These are phyloP conservation scores for Protophormia terraenovae DNA, from an alignment of 2,888 invertebrate species.

Conservation along the genomic window DNA sequence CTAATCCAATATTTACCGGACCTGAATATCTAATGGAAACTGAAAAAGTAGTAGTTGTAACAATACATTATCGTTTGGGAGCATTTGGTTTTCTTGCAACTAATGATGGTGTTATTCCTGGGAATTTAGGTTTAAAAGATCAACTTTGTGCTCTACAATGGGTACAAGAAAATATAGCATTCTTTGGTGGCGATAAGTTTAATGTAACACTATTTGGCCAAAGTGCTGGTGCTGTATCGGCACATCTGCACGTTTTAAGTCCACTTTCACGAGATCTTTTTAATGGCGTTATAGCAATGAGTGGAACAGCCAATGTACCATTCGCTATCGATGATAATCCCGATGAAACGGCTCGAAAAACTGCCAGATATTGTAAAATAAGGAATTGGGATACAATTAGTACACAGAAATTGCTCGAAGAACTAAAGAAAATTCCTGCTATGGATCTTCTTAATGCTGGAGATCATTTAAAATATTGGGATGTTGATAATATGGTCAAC, in stretches of 20 bases:
- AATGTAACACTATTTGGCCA: conserved; percentile 82
- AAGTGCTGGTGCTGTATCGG: conserved; percentile 82
- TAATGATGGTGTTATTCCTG: conserved; percentile 81
- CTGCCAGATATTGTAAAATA: conserved; percentile 79
- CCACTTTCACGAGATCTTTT: conserved; percentile 80
- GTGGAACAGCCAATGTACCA: conserved; percentile 81
- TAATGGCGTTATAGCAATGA: conserved; percentile 81
- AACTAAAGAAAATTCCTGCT: conserved; percentile 80
- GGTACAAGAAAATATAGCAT: conserved; percentile 81
- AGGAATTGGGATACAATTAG: conserved; percentile 70
- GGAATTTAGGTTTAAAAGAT: conserved; percentile 82
- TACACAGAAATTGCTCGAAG: conserved; percentile 78
- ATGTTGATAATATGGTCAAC: conserved; percentile 82
- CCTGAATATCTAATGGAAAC: conserved; percentile 83
- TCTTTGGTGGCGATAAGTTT: conserved; percentile 81
- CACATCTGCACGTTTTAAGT: conserved; percentile 82
- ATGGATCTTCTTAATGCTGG: conserved; percentile 70
- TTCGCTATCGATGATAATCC: conserved; percentile 74
- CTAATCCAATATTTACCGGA: conserved; percentile 78
- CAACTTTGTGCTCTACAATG: conserved; percentile 82
- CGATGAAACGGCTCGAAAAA: conserved; percentile 76
- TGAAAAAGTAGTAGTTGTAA: conserved; percentile 81
- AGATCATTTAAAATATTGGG: conserved; percentile 82
- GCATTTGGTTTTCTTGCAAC: conserved; percentile 81
- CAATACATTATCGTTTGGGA: conserved; percentile 81